phyloP scores from a whole-genome alignment of 2,113 vertebrate species.

The Pitta sordida region DNA sequence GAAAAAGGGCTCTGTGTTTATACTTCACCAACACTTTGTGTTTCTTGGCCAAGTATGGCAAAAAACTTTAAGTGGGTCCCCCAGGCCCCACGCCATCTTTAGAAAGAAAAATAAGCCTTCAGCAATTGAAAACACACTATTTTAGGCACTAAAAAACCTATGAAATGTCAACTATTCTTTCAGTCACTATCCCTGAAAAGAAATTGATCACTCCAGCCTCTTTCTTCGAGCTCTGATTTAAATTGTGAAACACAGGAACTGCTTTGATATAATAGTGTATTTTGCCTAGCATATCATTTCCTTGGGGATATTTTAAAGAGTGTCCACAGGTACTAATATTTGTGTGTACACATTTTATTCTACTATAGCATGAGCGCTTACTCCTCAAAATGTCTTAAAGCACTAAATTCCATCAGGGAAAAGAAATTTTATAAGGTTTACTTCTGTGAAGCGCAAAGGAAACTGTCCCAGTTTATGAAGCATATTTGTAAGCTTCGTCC shows the following conservation, averaged over 20 bases:
- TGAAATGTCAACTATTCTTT: slow-evolving; percentile 76
- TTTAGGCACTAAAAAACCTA: slow-evolving; percentile 67
- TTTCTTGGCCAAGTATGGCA: slow-evolving; percentile 89
- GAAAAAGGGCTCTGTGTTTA: slow-evolving; percentile 94
- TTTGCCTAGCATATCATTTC: background rate
- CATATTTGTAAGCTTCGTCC: background rate
- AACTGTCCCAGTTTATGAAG: background rate
- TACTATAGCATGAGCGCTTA: background rate
- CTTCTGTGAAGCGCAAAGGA: background rate
- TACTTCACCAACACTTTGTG: slow-evolving; percentile 94
- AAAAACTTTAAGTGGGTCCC: slow-evolving; percentile 92
- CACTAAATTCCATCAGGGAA: background rate
- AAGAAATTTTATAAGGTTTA: background rate
- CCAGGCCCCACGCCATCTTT: slow-evolving; percentile 85
- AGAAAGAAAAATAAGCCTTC: slow-evolving; percentile 83
- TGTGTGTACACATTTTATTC: background rate
- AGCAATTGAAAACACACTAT: slow-evolving; percentile 69
- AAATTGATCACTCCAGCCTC: slow-evolving; percentile 25
- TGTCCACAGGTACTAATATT: background rate
- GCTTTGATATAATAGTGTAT: background rate
- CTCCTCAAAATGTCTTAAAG: background rate
- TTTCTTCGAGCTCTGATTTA: slow-evolving; percentile 44
- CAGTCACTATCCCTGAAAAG: slow-evolving; percentile 59
- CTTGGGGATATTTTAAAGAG: background rate
- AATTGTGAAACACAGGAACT: background rate